These are phyloP conservation scores for Oncorhynchus nerka DNA, from an alignment of 2,113 vertebrate genomes.

Conservation along the genomic window DNA sequence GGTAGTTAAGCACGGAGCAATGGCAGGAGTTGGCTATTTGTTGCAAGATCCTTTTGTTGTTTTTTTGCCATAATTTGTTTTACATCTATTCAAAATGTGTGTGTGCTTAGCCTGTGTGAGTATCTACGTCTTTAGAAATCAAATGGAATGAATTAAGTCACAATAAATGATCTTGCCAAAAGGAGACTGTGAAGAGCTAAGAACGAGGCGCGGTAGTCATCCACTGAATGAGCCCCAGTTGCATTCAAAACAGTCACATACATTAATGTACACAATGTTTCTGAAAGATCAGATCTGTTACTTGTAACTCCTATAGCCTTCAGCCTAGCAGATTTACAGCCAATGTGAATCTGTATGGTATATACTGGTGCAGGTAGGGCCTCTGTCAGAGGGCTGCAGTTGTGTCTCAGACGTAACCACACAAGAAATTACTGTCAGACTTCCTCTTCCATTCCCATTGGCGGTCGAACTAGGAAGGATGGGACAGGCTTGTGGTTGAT, in stretches of 20 bases:
- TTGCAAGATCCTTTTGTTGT: constrained; percentile 12
- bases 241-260: not conserved
- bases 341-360: not conserved
- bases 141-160: not conserved
- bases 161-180: not conserved
- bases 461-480: not conserved
- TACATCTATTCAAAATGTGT: not conserved
- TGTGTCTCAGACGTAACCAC: not conserved
- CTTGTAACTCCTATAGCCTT: not conserved
- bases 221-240: too few species aligned
- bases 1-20: not conserved
- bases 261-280: not conserved
- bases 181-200: not conserved
- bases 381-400: not conserved
- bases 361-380: not conserved
- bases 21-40: not conserved
- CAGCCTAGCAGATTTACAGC: not conserved
- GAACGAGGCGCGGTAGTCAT: too few species aligned
- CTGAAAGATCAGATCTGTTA: not conserved
- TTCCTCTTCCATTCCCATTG: not conserved
- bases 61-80: too few species aligned
- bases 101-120: constrained; percentile 4
- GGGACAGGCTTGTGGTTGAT: not conserved
- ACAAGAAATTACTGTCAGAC: constrained; percentile 3
- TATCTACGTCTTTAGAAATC: not conserved